A percentile compares a stretch with the other conserved stretches of the same genome.
phyloP scores from a whole-genome alignment of 1,140 invertebrate genomes.

The Bombus huntii region DNA sequence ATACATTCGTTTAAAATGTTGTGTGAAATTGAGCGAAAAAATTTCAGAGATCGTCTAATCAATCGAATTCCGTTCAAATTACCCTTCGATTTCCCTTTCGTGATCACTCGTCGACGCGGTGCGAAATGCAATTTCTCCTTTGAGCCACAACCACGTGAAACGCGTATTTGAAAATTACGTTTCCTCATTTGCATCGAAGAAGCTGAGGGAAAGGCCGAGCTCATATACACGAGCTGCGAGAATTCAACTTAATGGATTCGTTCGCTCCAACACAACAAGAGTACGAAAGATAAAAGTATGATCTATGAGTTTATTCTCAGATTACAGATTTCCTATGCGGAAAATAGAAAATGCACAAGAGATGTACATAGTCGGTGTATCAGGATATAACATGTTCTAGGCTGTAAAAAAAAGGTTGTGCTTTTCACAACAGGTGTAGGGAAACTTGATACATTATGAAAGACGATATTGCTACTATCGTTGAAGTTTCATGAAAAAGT shows the following conservation, averaged over 20 bases:
- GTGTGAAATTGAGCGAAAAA: no score
- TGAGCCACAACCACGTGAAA: not conserved
- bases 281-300: not conserved
- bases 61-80: not conserved
- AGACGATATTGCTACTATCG: not conserved
- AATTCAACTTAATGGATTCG: not conserved
- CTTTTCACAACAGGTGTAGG: not conserved
- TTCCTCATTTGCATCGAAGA: slow-evolving; percentile 24
- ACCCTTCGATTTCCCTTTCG: not conserved
- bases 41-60: no score
- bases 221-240: no score
- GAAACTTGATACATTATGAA: not conserved
- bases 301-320: not conserved
- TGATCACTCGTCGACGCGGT: not conserved
- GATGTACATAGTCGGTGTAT: no score
- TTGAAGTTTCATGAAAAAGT: not conserved
- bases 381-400: no score
- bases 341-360: not conserved
- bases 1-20: not conserved
- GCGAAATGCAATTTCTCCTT: no score
- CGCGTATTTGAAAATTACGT: slow-evolving; percentile 4
- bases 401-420: no score
- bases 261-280: not conserved
- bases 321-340: not conserved
- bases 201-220: not conserved